phyloP scores from a whole-genome alignment of 2,797 vertebrate genomes.

The Danio aesculapii region DNA sequence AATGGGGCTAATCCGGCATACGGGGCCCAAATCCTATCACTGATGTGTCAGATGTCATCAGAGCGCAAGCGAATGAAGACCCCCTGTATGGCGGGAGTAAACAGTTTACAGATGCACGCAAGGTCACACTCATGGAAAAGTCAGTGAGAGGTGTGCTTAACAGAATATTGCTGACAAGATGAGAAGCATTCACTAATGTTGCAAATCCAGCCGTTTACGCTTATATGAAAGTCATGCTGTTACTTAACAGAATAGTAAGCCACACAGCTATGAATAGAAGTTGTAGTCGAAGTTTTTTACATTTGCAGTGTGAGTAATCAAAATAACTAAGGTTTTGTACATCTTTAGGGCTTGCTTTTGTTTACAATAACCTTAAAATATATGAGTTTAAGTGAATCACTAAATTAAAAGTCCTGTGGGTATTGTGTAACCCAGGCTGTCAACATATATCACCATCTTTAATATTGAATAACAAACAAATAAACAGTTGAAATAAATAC shows the following conservation, averaged over 20 bases:
- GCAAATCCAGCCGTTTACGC: constrained; percentile 2
- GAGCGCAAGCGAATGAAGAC: constrained; percentile 56
- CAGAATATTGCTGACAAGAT: constrained; percentile 55
- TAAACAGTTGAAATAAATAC: no score
- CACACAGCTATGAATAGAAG: constrained; percentile 28
- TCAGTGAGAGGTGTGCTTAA: constrained; percentile 42
- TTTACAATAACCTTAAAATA: background rate
- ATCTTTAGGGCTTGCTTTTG: constrained; percentile 2
- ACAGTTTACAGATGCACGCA: constrained; percentile 46
- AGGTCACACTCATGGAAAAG: constrained; percentile 53
- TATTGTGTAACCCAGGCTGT: no score
- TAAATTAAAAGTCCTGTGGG: background rate
- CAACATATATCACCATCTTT: no score
- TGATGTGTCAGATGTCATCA: constrained; percentile 67
- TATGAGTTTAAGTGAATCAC: background rate
- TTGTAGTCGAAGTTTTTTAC: constrained; percentile 19
- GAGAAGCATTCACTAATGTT: constrained; percentile 41
- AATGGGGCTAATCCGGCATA: constrained; percentile 65
- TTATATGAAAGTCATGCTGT: constrained; percentile 38
- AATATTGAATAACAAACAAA: no score
- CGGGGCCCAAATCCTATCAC: constrained; percentile 63
- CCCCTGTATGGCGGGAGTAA: constrained; percentile 55
- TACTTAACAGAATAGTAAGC: constrained; percentile 26
- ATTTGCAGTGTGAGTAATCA: constrained; percentile 10
- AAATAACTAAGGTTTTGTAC: background rate